These are phyloP conservation scores for Potorous gilbertii DNA, from an alignment of 2,797 vertebrate species.

Conservation along the genomic window DNA sequence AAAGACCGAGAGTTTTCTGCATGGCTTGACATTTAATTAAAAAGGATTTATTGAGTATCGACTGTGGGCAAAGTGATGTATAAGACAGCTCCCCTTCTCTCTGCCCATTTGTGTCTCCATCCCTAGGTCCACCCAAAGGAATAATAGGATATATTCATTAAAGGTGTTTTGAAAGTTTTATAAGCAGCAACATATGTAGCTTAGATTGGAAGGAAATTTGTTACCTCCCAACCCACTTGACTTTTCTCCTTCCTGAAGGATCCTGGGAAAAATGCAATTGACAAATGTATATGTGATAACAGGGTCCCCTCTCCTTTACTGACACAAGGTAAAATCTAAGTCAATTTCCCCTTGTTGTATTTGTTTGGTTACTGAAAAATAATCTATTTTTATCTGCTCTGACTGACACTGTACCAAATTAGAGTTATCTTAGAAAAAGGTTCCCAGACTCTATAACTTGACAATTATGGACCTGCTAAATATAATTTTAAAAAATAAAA, in stretches of 20 bases:
- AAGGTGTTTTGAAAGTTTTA: neutral
- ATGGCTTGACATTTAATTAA: neutral
- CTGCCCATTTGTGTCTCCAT: neutral
- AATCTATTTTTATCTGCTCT: slow-evolving; percentile 32
- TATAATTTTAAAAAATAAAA: neutral
- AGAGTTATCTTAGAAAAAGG: slow-evolving; percentile 19
- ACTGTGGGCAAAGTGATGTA: neutral
- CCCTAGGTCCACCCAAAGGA: neutral
- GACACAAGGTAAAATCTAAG: neutral
- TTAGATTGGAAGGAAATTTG: neutral
- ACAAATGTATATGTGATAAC: neutral
- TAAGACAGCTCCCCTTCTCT: neutral
- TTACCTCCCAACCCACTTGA: neutral
- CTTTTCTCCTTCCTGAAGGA: neutral
- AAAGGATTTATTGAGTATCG: neutral
- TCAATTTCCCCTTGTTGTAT: slow-evolving; percentile 6
- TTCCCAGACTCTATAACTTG: neutral
- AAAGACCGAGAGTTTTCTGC: neutral
- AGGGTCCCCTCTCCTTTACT: neutral
- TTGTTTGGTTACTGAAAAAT: neutral
- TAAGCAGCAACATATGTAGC: neutral
- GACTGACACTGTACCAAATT: slow-evolving; percentile 29
- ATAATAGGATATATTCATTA: neutral
- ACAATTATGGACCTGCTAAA: neutral
- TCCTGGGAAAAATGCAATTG: neutral